Evolutionary conservation across 2,797 vertebrate genomes (phyloP).

Genomic region (Lepilemur ruficaudatus): DNA sequence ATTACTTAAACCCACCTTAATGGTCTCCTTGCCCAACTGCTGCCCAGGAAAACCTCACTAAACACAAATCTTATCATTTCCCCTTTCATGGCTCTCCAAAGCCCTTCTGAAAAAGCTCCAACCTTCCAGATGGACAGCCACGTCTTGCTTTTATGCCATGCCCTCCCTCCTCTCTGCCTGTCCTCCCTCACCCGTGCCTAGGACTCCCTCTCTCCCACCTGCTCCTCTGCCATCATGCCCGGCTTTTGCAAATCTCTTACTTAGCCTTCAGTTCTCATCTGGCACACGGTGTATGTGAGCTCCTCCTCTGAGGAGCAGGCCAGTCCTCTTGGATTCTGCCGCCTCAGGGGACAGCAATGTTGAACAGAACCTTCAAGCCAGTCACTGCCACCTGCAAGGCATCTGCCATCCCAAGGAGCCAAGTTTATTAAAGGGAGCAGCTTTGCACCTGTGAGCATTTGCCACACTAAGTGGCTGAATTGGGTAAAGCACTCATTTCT

Average conservation of each 20-base stretch:
- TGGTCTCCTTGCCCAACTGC: not conserved
- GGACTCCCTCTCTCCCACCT: not conserved
- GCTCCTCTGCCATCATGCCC: not conserved
- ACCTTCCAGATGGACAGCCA: not conserved
- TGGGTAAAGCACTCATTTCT: not conserved
- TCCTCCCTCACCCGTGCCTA: not conserved
- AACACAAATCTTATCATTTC: not conserved
- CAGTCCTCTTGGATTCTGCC: not conserved
- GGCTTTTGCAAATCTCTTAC: not conserved
- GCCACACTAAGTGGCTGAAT: not conserved
- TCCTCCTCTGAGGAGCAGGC: not conserved
- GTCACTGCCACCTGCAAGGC: not conserved
- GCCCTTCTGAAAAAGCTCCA: not conserved
- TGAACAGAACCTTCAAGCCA: not conserved
- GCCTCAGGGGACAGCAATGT: not conserved
- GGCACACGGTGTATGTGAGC: not conserved
- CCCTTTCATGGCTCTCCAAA: not conserved
- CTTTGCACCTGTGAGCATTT: not conserved
- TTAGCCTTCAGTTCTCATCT: not conserved
- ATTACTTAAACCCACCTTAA: not conserved
- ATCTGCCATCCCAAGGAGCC: not conserved
- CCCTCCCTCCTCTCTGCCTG: not conserved
- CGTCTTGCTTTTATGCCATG: fast-evolving
- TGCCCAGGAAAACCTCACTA: not conserved
- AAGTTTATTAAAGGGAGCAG: not conserved